phyloP scores from a whole-genome alignment of 2,888 invertebrate genomes.

The Ferdinandea cuprea region DNA sequence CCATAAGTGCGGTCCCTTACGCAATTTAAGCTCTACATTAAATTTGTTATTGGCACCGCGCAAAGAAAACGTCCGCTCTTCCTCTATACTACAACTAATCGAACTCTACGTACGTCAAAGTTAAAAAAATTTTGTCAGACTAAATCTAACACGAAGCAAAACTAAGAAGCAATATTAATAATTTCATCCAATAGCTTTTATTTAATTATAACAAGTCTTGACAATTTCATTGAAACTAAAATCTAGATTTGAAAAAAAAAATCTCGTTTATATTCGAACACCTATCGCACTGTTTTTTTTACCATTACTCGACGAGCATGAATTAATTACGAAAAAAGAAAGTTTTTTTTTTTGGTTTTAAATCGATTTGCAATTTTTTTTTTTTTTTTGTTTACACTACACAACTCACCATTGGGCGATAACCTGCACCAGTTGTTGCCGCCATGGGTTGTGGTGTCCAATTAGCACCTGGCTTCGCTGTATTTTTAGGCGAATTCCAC shows the following conservation, averaged over 20 bases:
- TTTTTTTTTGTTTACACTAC: constrained; percentile 42
- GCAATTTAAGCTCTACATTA: too few relatives aligned
- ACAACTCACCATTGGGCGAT: constrained; percentile 92
- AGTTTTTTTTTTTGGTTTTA: constrained; percentile 7
- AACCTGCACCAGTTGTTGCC: constrained; percentile 93
- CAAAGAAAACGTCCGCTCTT: too few relatives aligned
- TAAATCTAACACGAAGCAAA: constrained; percentile 7
- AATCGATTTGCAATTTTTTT: constrained; percentile 18
- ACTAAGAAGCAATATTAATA: constrained; percentile 9
- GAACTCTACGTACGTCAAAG: background rate
- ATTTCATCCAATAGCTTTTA: background rate
- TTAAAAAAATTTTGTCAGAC: background rate
- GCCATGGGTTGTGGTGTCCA: constrained; percentile 96
- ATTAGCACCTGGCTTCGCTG: constrained; percentile 90
- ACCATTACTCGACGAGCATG: constrained; percentile 30
- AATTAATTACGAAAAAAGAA: constrained; percentile 20
- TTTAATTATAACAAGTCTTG: constrained; percentile 6
- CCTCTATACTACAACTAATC: background rate
- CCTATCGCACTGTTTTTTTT: constrained; percentile 12
- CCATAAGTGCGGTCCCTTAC: too few relatives aligned
- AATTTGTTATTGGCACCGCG: too few relatives aligned
- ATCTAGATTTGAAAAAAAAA: background rate
- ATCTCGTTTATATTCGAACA: constrained; percentile 30
- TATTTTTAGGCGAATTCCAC: constrained; percentile 95
- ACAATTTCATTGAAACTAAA: constrained; percentile 15